These are phyloP conservation scores for Amphimallon solstitiale DNA, from an alignment of 2,888 invertebrate genomes.

Conservation along the genomic window DNA sequence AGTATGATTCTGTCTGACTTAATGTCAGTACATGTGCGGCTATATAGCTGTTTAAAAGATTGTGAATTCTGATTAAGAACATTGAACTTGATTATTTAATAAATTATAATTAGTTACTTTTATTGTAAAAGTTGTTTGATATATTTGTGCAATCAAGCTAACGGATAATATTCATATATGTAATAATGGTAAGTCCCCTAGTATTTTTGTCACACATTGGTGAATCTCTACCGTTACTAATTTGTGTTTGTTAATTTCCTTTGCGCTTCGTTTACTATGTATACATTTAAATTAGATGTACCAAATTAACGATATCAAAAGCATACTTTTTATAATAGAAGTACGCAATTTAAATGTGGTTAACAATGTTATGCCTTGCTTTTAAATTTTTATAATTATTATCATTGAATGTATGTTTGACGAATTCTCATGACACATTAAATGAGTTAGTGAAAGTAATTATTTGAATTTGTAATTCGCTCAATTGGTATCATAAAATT, in stretches of 20 bases:
- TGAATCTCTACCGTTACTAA: slow-evolving; percentile 9
- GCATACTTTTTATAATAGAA: neutral
- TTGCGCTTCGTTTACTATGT: slow-evolving; percentile 9
- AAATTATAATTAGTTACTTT: neutral
- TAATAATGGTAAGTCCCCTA: slow-evolving; percentile 7
- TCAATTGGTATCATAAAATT: too few relatives aligned
- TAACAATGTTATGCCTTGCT: neutral
- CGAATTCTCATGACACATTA: too few relatives aligned
- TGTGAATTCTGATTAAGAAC: neutral
- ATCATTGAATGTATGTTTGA: neutral
- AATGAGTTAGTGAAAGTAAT: too few relatives aligned
- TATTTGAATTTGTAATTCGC: too few relatives aligned
- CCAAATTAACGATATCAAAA: slow-evolving; percentile 1
- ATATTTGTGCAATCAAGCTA: neutral
- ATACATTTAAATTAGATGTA: neutral
- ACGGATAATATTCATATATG: slow-evolving; percentile 3
- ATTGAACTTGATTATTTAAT: neutral
- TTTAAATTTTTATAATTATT: neutral
- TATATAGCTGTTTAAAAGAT: neutral
- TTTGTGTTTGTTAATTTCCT: slow-evolving; percentile 14
- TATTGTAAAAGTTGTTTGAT: neutral
- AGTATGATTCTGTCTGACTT: slow-evolving; percentile 19
- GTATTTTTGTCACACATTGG: slow-evolving; percentile 14
- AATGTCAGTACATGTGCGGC: slow-evolving; percentile 5
- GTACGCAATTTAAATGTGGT: neutral